A percentile compares a stretch with the other conserved stretches of the same genome.
phyloP scores from a whole-genome alignment of 2,113 vertebrate genomes.

The Oncorhynchus tshawytscha region DNA sequence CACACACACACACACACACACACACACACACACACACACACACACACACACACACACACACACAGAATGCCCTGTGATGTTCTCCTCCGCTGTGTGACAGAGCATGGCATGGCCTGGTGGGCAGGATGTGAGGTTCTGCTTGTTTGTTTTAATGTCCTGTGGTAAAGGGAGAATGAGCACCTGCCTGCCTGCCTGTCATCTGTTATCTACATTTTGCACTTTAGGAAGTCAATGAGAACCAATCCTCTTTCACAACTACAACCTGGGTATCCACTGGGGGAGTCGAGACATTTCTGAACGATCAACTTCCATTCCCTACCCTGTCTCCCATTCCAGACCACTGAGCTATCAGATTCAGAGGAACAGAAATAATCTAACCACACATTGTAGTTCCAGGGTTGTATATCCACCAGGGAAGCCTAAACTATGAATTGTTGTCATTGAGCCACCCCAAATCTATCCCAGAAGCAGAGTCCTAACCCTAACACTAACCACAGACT shows the following conservation, averaged over 20 bases:
- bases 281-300: too few relatives aligned
- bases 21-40: neutral
- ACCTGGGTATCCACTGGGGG: neutral
- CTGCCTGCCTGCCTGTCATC: conserved; percentile 33
- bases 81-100: conserved; percentile 40
- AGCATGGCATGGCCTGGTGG: conserved; percentile 51
- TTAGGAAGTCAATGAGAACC: neutral
- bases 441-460: too few relatives aligned
- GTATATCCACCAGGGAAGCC: too few relatives aligned
- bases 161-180: conserved; percentile 63
- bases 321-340: neutral
- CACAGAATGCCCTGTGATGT: too few relatives aligned
- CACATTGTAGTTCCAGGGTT: too few relatives aligned
- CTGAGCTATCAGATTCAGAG: neutral
- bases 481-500: neutral
- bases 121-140: conserved; percentile 72
- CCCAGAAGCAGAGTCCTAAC: neutral
- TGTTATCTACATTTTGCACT: neutral
- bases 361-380: neutral
- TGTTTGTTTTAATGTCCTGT: conserved; percentile 75
- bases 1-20: neutral
- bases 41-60: neutral
- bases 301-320: neutral
- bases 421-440: too few relatives aligned
- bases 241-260: too few relatives aligned